Evolutionary conservation across 2,797 vertebrate genomes (phyloP), one percentile per base, ranked within the genome.

Genomic region (Taenioides sp.): DNA sequence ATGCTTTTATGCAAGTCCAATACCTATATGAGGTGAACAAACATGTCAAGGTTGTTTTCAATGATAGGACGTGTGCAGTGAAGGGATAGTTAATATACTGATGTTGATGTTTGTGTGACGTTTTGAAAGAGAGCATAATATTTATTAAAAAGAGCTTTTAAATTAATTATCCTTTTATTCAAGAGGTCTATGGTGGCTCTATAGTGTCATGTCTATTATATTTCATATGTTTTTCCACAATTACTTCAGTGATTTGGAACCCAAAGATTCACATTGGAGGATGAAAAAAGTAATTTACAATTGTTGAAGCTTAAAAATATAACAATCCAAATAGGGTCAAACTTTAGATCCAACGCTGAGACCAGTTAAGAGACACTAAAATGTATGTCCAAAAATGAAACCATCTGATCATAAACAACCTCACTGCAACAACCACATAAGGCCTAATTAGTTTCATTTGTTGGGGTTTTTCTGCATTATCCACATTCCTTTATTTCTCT

Each of bases 401-500:
- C 23, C 5, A 27, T 34, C 31, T 14, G 14, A 17, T 14, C 37
- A 69, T 63, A 78, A 76, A 65, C 9, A 22, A 72, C 22, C 20
- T 63, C 54, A 20, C 11, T 49, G 65, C 43, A 31, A 66, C 52
- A 58, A 27, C 55, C 63, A 64, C 23, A 64, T 9, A 14, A 1
- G 18, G 52, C 37, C 54, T 67, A 49, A 74, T 64, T 68, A 31
- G n/a, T 72, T 62, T 74, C 43, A 50, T 70, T 58, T 76, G 49
- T 28, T 40, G 64, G 23, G 64, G 23, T 68, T 64, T 67, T 52
- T 17, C 34, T 34, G 7, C 49, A 49, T 54, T 43, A 61, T 73
- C n/a, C 62, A 64, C 62, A 72, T 80, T 80, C 70, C 52, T 12
- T 65, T 34, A 4, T 37, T 67, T 60, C 40, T 54, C 67, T 78